Evolutionary conservation across 2,888 invertebrate species (phyloP).

Genomic region (Galerucella pusilla): DNA sequence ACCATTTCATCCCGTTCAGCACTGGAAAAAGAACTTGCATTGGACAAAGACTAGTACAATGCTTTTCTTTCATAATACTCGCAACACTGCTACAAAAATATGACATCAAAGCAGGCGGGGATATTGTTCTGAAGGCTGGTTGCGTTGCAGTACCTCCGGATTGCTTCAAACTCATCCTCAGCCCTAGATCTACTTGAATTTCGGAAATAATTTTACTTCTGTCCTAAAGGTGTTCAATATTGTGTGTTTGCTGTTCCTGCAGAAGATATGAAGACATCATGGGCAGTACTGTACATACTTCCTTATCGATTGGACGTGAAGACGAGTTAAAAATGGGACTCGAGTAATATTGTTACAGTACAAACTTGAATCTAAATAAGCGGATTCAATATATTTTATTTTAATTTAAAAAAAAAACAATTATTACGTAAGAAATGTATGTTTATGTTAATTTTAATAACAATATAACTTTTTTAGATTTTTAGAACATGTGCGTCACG

Average conservation of each 20-base stretch:
- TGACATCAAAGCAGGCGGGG: conserved; percentile 71
- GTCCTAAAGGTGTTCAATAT: conserved; percentile 20
- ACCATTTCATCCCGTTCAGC: conserved; percentile 86
- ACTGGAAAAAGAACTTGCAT: conserved; percentile 89
- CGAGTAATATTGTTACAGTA: conserved; percentile 13
- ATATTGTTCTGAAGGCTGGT: conserved; percentile 72
- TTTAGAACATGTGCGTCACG: conserved; percentile 5
- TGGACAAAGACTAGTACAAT: conserved; percentile 82
- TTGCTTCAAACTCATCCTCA: conserved; percentile 73
- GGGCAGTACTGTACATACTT: conserved; percentile 34
- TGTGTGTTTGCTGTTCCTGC: conserved; percentile 24
- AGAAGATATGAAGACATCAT: conserved; percentile 29
- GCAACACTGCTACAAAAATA: conserved; percentile 79
- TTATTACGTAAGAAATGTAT: neutral
- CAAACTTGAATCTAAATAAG: neutral
- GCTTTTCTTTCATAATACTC: conserved; percentile 79
- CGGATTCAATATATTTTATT: conserved; percentile 6
- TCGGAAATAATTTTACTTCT: conserved; percentile 9
- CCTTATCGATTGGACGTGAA: conserved; percentile 34
- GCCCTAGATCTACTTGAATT: conserved; percentile 62
- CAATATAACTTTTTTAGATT: neutral
- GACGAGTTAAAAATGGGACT: conserved; percentile 39
- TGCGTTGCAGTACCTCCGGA: conserved; percentile 82
- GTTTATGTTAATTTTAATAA: neutral
- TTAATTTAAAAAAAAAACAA: neutral